Evolutionary conservation across 2,113 vertebrate genomes (phyloP), one percentile per base, ranked within the genome.

Genomic region (Danio rerio): DNA sequence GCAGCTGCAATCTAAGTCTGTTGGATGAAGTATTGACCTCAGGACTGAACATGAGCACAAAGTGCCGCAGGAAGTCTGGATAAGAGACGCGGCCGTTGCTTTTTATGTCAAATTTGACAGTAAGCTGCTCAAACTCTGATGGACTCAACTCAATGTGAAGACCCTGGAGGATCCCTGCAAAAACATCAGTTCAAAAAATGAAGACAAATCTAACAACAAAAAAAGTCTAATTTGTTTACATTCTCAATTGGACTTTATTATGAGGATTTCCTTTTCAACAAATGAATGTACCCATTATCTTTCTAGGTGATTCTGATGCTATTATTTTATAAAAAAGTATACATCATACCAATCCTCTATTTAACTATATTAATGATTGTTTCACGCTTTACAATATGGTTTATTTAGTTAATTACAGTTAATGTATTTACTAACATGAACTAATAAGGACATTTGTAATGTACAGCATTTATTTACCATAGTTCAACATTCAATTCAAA

Each of bases 11-110:
- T 15, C 87, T 89, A 82, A 92, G 58, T 21, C 92, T 90, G 58
- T 84, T 88, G 50, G 85, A 61, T 31, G 90, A 82, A 0, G 88
- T 84, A 0, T 65, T 83, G 55, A 90, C 83, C 78, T 62, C 86
- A 0, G 89, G 82, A 61, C 88, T 90, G 42, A 93, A 74, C 47
- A 90, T 86, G 2, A 95, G 90, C 10, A 93, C 83, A 2, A 89
- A 90, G 70, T 91, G 92, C 61, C 91, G 92, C 21, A 95, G 84
- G 85, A 95, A 94, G 70, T 90, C 84, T 0, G 70, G 89, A 82
- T 94, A 95, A 0, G 92, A 91, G 65, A 95, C 87, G 0, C 9
- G 85, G 18, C 92, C 89, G 0, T 86, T 89, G 62, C 58, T 89
- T 72, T 76, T 90, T 11, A 92, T 70, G 63, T 80, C 81, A 55